Evolutionary conservation across 2,888 invertebrate genomes (phyloP).

Genomic region (Metallyticus violacea): DNA sequence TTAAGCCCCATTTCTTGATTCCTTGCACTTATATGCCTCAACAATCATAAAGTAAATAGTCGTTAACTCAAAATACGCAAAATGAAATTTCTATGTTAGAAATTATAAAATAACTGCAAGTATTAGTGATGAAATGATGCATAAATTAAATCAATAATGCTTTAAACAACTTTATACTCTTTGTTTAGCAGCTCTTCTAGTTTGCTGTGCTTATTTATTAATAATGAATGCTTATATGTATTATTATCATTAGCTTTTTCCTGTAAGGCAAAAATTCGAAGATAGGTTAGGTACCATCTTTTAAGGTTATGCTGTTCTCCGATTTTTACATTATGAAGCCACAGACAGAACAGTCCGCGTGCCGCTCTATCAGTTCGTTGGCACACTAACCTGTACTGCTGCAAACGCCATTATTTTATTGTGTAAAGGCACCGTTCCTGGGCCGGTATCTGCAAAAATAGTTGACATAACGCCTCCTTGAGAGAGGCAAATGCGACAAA

Average conservation of each 20-base stretch:
- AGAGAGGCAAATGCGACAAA: constrained; percentile 65
- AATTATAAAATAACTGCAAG: no score
- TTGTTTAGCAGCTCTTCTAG: not conserved
- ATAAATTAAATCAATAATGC: no score
- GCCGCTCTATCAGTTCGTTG: not conserved
- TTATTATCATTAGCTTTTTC: no score
- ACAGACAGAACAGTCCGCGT: not conserved
- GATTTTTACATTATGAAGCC: not conserved
- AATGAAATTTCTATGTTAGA: no score
- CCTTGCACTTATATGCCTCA: no score
- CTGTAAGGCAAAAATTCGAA: not conserved
- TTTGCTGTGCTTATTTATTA: not conserved
- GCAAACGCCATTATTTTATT: constrained; percentile 55
- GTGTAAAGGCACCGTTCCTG: constrained; percentile 51
- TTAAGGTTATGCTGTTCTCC: not conserved
- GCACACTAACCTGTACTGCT: constrained; percentile 52
- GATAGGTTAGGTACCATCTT: not conserved
- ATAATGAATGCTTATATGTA: not conserved
- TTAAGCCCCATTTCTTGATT: no score
- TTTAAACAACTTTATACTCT: no score
- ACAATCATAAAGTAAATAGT: no score
- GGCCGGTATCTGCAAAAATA: constrained; percentile 58
- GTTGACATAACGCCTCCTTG: constrained; percentile 61
- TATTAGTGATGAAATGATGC: no score
- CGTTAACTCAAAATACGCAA: no score